A percentile compares a stretch with the other conserved stretches of the same genome.
phyloP scores from a whole-genome alignment of 2,113 vertebrate species.

The Cochlearius cochlearius region DNA sequence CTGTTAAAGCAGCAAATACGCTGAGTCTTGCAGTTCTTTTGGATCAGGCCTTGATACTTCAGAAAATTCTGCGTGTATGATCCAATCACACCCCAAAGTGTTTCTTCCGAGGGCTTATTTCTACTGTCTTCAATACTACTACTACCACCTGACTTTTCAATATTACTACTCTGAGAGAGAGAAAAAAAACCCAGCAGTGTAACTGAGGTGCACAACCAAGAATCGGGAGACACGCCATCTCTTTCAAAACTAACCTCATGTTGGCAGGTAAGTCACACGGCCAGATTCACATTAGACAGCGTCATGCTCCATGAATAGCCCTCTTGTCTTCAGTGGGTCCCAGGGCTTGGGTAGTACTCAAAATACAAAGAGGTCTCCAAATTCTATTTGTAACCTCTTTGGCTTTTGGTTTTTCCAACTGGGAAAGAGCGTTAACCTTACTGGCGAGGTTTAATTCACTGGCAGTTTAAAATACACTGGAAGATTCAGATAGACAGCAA shows the following conservation, averaged over 20 bases:
- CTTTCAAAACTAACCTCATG: not conserved
- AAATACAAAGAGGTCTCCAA: not conserved
- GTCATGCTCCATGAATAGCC: not conserved
- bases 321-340: not conserved
- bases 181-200: not conserved
- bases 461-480: not conserved
- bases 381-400: not conserved
- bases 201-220: not conserved
- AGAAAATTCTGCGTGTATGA: not conserved
- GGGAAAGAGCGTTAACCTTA: not conserved
- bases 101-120: not conserved
- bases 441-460: not conserved
- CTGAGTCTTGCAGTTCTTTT: not conserved
- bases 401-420: not conserved
- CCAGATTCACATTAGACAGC: not conserved
- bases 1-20: not conserved
- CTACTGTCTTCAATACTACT: not conserved
- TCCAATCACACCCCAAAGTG: not conserved
- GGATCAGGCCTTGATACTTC: not conserved
- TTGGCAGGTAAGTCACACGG: not conserved
- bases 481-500: not conserved
- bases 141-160: too few relatives aligned
- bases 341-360: not conserved
- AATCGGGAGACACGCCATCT: not conserved
- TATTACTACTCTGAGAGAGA: not conserved